phyloP scores from a whole-genome alignment of 2,888 invertebrate species.

The Abrostola tripartita region DNA sequence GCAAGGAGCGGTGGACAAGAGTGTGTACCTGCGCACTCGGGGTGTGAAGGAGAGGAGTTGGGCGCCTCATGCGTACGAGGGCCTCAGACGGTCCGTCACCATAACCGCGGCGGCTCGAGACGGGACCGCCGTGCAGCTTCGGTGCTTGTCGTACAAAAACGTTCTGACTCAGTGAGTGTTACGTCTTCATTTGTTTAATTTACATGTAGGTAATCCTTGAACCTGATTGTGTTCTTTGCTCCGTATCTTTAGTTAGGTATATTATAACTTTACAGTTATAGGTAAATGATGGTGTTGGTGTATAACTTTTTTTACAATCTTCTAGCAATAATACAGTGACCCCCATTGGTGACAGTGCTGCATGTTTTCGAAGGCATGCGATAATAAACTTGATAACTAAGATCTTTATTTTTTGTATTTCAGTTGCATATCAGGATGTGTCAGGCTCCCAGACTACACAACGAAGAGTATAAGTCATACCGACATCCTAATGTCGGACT shows the following conservation, averaged over 20 bases:
- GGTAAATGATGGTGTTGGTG: too few relatives aligned
- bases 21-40: conserved; percentile 83
- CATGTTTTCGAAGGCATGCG: too few relatives aligned
- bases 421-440: conserved; percentile 87
- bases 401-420: conserved; percentile 37
- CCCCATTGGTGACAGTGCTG: not conserved
- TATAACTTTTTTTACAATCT: too few relatives aligned
- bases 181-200: not conserved
- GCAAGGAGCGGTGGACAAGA: conserved; percentile 68
- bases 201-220: too few relatives aligned
- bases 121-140: conserved; percentile 88
- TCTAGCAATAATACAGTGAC: too few relatives aligned
- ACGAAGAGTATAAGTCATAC: conserved; percentile 77
- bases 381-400: not conserved
- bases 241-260: too few relatives aligned
- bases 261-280: too few relatives aligned
- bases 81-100: conserved; percentile 68
- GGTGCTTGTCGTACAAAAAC: conserved; percentile 83
- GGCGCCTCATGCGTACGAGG: conserved; percentile 68
- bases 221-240: not conserved
- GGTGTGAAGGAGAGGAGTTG: conserved; percentile 84
- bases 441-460: conserved; percentile 80
- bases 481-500: conserved; percentile 82
- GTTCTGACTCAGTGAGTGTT: conserved; percentile 88
- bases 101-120: conserved; percentile 81